Conservation (phyloP, 2,113 vertebrate genomes). For the Cnemophilus loriae region DNA sequence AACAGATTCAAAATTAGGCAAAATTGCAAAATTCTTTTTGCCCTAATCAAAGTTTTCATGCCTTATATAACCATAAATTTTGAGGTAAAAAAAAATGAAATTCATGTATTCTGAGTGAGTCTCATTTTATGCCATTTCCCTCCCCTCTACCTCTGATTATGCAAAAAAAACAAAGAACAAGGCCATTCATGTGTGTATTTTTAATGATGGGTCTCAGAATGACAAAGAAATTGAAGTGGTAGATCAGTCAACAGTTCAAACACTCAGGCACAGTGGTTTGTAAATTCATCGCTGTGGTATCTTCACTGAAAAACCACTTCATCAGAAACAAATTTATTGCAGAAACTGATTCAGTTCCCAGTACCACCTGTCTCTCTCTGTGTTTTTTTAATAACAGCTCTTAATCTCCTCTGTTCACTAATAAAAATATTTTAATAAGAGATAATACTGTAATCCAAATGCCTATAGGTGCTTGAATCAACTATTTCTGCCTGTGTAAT, state of each 20-base stretch:
- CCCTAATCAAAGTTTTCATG: neutral
- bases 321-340: neutral
- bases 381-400: neutral
- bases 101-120: neutral
- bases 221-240: slow-evolving; percentile 25
- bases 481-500: slow-evolving; percentile 9
- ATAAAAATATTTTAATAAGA: slow-evolving; percentile 49
- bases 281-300: neutral
- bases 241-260: neutral
- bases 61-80: neutral
- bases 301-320: neutral
- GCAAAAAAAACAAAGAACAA: neutral
- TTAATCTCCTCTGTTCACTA: slow-evolving; percentile 15
- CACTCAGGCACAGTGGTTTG: neutral
- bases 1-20: neutral
- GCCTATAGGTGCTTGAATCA: slow-evolving; percentile 42
- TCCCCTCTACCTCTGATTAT: neutral
- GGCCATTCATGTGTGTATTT: slow-evolving; percentile 41
- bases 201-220: slow-evolving; percentile 24
- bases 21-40: neutral
- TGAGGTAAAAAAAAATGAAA: neutral
- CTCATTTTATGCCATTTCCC: neutral
- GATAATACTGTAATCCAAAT: slow-evolving; percentile 6
- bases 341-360: neutral
- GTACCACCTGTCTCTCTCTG: neutral